These are phyloP conservation scores for Agrochola macilenta DNA, from an alignment of 2,888 invertebrate species.

Conservation along the genomic window DNA sequence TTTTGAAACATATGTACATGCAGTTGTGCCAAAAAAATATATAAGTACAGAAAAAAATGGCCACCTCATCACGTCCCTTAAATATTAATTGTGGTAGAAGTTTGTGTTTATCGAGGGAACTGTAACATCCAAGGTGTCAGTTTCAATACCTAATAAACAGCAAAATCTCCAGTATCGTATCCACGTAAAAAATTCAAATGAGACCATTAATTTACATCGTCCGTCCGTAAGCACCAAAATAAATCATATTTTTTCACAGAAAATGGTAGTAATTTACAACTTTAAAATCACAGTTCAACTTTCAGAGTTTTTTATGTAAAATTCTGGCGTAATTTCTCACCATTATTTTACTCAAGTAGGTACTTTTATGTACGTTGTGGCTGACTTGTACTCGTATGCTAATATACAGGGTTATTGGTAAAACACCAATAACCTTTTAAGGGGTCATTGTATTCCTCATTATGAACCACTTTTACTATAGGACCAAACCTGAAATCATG, in stretches of 20 bases:
- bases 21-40: background rate
- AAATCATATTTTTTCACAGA: conserved; percentile 36
- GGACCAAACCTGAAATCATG: too few species aligned
- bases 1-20: background rate
- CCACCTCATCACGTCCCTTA: background rate
- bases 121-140: background rate
- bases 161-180: conserved; percentile 11
- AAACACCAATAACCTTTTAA: too few species aligned
- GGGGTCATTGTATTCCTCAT: too few species aligned
- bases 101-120: background rate
- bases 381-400: background rate
- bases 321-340: background rate
- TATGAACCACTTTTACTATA: too few species aligned
- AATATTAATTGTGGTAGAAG: background rate
- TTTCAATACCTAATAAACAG: conserved; percentile 1
- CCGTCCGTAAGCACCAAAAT: conserved; percentile 3
- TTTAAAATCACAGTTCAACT: conserved; percentile 23
- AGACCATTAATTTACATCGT: conserved; percentile 24
- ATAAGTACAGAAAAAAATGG: too few species aligned
- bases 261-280: conserved; percentile 21
- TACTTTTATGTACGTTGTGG: background rate
- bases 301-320: conserved; percentile 1
- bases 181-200: conserved; percentile 6
- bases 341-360: background rate
- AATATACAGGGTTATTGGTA: too few species aligned